A percentile compares a stretch with the other conserved stretches of the same genome.
phyloP scores from a whole-genome alignment of 30 jellyfish, hydroid and myxozoan genomes.

The Hydra vulgaris region DNA sequence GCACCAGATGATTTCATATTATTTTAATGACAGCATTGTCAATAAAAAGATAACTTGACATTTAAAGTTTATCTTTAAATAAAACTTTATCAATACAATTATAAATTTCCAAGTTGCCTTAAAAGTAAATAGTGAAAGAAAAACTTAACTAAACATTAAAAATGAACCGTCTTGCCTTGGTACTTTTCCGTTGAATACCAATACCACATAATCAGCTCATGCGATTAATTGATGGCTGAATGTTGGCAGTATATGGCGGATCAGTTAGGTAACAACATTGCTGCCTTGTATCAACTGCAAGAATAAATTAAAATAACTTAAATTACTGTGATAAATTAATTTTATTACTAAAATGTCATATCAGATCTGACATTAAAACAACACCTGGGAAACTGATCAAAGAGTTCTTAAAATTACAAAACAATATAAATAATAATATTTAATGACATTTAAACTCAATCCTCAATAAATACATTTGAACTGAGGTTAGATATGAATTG shows the following conservation, averaged over 20 bases:
- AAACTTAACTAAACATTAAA: constrained; percentile 9
- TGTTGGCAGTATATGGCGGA: constrained; percentile 4
- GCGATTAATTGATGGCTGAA: constrained; percentile 17
- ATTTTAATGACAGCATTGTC: neutral
- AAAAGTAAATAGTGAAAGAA: neutral
- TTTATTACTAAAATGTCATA: neutral
- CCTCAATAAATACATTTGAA: too few relatives aligned
- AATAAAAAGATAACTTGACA: neutral
- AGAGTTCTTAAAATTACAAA: neutral
- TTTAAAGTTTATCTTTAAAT: too few relatives aligned
- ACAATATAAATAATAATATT: too few relatives aligned
- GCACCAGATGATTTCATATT: neutral
- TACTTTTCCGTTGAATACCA: constrained; percentile 8
- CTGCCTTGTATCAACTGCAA: constrained; percentile 37
- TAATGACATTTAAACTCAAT: too few relatives aligned
- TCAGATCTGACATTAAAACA: neutral
- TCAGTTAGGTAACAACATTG: constrained; percentile 12
- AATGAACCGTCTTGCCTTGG: constrained; percentile 35
- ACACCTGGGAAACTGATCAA: neutral
- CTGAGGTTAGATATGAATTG: too few relatives aligned
- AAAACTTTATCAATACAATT: too few relatives aligned
- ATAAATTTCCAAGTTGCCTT: neutral
- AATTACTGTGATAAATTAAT: neutral
- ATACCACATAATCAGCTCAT: constrained; percentile 15
- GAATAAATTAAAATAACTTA: neutral